Percentiles rank a stretch among this genome's conserved stretches.
Conservation (phyloP, 1,140 invertebrate genomes). For the Drosophila pruinosa region DNA sequence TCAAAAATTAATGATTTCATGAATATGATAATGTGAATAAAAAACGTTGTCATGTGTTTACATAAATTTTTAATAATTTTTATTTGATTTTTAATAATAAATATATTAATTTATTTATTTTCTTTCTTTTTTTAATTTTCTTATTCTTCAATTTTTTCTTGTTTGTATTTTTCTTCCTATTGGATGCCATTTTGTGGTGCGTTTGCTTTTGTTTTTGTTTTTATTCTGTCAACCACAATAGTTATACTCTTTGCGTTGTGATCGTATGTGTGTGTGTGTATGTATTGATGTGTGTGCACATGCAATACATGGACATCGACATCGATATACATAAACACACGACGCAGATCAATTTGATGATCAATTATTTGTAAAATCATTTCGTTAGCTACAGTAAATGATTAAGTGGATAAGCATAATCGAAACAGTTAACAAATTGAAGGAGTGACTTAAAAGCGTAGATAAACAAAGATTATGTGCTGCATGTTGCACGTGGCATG, state of each 20-base stretch:
- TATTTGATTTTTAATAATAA: constrained; percentile 79
- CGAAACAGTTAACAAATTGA: constrained; percentile 18
- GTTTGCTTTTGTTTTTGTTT: neutral
- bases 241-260: constrained; percentile 1
- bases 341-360: constrained; percentile 20
- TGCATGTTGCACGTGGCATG: constrained; percentile 12
- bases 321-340: constrained; percentile 15
- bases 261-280: constrained; percentile 18
- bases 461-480: constrained; percentile 3
- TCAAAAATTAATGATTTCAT: neutral
- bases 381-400: constrained; percentile 19
- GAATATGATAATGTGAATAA: too few species aligned
- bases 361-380: constrained; percentile 25
- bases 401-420: constrained; percentile 3
- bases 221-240: neutral
- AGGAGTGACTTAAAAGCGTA: constrained; percentile 18
- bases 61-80: constrained; percentile 74
- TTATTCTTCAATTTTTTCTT: constrained; percentile 20
- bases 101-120: constrained; percentile 71
- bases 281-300: neutral
- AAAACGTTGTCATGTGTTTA: constrained; percentile 37
- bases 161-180: constrained; percentile 32
- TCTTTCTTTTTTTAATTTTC: constrained; percentile 35
- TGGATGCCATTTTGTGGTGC: constrained; percentile 40
- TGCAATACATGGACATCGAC: constrained; percentile 6